Conservation (phyloP, 2,888 invertebrate genomes). For the Odontomyia ornata region DNA sequence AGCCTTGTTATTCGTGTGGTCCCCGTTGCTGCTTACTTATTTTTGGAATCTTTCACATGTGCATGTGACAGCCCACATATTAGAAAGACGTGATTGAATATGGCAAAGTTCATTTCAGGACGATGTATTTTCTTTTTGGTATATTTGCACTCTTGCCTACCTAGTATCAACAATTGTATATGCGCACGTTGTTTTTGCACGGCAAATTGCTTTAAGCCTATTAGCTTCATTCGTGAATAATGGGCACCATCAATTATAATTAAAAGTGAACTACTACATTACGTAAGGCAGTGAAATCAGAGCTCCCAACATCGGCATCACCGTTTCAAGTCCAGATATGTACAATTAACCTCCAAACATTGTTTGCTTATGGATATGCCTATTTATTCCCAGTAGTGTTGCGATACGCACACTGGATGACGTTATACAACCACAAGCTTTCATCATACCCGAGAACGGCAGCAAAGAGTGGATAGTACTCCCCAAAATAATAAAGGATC, state of each 20-base stretch:
- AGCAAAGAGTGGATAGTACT: not conserved
- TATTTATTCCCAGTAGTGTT: not conserved
- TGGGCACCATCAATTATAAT: constrained; percentile 42
- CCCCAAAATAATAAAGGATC: constrained; percentile 14
- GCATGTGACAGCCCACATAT: no score
- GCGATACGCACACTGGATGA: not conserved
- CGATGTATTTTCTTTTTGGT: no score
- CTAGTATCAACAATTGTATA: no score
- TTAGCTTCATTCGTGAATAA: constrained; percentile 35
- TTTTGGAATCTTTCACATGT: no score
- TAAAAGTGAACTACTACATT: constrained; percentile 41
- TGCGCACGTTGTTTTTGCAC: constrained; percentile 13
- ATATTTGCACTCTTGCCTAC: no score
- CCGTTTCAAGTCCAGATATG: constrained; percentile 30
- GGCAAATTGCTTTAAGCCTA: constrained; percentile 38
- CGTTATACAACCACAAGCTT: constrained; percentile 17
- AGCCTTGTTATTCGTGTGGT: no score
- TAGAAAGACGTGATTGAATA: no score
- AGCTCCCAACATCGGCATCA: not conserved
- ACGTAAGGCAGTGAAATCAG: constrained; percentile 23
- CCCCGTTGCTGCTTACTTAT: no score
- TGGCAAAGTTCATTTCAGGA: no score
- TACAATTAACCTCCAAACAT: constrained; percentile 1
- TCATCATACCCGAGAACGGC: not conserved
- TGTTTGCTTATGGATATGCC: not conserved